Conservation (phyloP, 2,797 vertebrate species). For the Rhinoraja longicauda region DNA sequence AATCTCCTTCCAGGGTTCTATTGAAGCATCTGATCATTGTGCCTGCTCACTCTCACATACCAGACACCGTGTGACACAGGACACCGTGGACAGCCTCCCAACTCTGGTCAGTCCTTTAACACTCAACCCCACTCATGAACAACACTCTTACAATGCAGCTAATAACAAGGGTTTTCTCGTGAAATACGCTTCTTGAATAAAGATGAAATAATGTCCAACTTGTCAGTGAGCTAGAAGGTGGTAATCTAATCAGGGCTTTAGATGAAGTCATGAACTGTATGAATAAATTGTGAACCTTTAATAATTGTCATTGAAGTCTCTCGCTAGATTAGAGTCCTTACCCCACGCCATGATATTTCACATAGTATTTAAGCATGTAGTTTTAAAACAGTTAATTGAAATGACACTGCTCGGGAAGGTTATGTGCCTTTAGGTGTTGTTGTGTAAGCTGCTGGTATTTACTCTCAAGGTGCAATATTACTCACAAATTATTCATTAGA, state of each 20-base stretch:
- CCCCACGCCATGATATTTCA: constrained; percentile 2
- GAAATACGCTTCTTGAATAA: constrained; percentile 2
- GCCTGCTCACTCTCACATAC: no score
- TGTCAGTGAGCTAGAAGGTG: not conserved
- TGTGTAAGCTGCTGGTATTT: not conserved
- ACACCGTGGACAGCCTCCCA: not conserved
- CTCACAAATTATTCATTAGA: not conserved
- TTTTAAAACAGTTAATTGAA: not conserved
- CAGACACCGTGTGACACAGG: not conserved
- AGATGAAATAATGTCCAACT: constrained; percentile 12
- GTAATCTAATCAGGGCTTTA: not conserved
- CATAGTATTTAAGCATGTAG: not conserved
- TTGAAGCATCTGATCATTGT: not conserved
- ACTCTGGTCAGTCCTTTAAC: not conserved
- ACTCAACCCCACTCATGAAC: not conserved
- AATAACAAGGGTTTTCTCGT: not conserved
- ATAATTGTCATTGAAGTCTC: not conserved
- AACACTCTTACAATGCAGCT: not conserved
- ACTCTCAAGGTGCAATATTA: not conserved
- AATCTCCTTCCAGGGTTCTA: no score
- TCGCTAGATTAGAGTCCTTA: not conserved
- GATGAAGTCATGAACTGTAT: constrained; percentile 19
- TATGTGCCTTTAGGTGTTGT: not conserved
- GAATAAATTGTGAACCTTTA: not conserved
- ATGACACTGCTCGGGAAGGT: not conserved